phyloP scores from a whole-genome alignment of 1,140 invertebrate genomes.

The Drosophila aff. region DNA sequence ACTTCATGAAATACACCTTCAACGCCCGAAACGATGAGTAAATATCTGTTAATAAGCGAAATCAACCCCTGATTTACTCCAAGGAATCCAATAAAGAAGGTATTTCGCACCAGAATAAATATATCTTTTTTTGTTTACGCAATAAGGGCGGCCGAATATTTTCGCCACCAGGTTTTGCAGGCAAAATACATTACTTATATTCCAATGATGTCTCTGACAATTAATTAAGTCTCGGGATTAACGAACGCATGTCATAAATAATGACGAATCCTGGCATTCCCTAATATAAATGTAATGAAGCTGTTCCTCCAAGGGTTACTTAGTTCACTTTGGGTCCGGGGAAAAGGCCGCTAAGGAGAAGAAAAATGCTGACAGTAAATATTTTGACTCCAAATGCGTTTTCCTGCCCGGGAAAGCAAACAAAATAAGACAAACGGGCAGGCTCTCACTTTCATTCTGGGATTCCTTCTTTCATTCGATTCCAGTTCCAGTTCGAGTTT shows the following conservation, averaged over 20 bases:
- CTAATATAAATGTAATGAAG: slow-evolving; percentile 63
- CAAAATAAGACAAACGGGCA: slow-evolving; percentile 54
- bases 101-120: slow-evolving; percentile 14
- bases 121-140: background rate
- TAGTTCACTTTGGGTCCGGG: slow-evolving; percentile 7
- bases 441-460: slow-evolving; percentile 35
- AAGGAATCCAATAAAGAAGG: slow-evolving; percentile 28
- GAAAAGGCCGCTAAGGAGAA: slow-evolving; percentile 30
- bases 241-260: slow-evolving; percentile 61
- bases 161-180: background rate
- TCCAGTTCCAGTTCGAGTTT: slow-evolving; percentile 10
- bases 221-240: slow-evolving; percentile 58
- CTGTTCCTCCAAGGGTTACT: slow-evolving; percentile 46
- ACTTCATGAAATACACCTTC: slow-evolving; percentile 8
- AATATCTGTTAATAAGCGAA: background rate
- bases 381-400: slow-evolving; percentile 74
- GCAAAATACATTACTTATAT: slow-evolving; percentile 27
- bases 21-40: slow-evolving; percentile 3
- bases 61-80: slow-evolving; percentile 3
- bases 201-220: slow-evolving; percentile 44
- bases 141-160: slow-evolving; percentile 9
- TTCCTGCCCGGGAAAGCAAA: slow-evolving; percentile 39
- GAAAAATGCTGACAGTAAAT: slow-evolving; percentile 82
- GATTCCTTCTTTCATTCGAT: slow-evolving; percentile 46
- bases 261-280: slow-evolving; percentile 56